Evolutionary conservation across 2,113 vertebrate species (phyloP).

Genomic region (Bos indicus): DNA sequence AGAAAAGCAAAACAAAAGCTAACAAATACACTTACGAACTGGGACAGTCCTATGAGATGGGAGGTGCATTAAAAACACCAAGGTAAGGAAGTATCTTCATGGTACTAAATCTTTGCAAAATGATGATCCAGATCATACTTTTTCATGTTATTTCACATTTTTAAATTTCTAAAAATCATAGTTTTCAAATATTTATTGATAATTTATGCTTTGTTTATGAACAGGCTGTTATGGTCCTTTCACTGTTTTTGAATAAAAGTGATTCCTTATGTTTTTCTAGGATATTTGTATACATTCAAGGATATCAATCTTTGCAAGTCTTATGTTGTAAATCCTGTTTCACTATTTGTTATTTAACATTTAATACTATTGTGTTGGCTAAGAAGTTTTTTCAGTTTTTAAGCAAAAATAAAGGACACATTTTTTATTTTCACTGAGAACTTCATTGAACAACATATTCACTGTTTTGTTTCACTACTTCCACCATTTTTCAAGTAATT

Average conservation of each 20-base stretch:
- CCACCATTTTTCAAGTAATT: background rate
- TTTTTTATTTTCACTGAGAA: background rate
- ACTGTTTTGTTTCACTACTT: background rate
- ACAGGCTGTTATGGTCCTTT: background rate
- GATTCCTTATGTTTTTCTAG: background rate
- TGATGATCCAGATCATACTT: background rate
- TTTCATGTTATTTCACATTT: background rate
- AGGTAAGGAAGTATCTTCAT: background rate
- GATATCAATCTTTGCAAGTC: background rate
- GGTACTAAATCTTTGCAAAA: background rate
- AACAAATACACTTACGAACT: background rate
- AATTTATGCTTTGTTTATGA: background rate
- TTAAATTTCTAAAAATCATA: background rate
- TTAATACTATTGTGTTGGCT: background rate
- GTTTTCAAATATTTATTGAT: background rate
- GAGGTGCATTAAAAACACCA: background rate
- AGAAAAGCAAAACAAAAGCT: background rate
- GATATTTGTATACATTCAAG: background rate
- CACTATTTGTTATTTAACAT: background rate
- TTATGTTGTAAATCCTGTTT: background rate
- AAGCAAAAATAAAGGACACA: background rate
- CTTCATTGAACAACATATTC: background rate
- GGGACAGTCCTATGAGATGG: background rate
- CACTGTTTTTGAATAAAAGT: background rate
- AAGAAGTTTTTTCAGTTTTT: background rate